These are phyloP conservation scores for Prunella himalayana DNA, from an alignment of 2,113 vertebrate genomes.

Conservation along the genomic window DNA sequence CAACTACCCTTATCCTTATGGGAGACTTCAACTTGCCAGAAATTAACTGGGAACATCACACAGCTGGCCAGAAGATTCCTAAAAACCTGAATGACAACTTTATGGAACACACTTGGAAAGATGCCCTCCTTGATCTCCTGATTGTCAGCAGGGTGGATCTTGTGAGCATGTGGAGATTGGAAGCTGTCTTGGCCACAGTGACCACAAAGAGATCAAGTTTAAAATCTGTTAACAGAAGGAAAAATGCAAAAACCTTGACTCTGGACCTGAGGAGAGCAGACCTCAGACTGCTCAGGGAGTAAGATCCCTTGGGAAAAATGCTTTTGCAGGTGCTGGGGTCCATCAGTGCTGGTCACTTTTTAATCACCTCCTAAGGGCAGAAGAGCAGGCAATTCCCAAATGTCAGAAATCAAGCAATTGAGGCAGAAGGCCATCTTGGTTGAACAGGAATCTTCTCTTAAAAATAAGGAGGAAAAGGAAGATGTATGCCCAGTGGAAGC, in stretches of 20 bases:
- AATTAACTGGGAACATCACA: too few species aligned
- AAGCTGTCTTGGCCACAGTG: background rate
- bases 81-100: background rate
- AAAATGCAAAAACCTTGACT: background rate
- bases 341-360: background rate
- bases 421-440: background rate
- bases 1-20: too few species aligned
- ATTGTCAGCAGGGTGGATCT: background rate
- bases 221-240: background rate
- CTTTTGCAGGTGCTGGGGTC: background rate
- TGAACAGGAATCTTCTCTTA: background rate
- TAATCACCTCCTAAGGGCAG: background rate
- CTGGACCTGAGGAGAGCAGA: background rate
- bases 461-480: background rate
- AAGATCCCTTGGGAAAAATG: background rate
- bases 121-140: background rate
- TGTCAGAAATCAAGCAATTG: background rate
- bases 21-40: too few species aligned
- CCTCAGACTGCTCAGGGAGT: background rate
- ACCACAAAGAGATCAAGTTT: accelerated
- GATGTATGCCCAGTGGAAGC: background rate
- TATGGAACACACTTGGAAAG: background rate
- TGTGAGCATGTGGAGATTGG: background rate
- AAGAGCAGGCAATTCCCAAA: background rate
- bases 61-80: background rate